Evolutionary conservation across 2,113 vertebrate species (phyloP).

Genomic region (Grus americana): DNA sequence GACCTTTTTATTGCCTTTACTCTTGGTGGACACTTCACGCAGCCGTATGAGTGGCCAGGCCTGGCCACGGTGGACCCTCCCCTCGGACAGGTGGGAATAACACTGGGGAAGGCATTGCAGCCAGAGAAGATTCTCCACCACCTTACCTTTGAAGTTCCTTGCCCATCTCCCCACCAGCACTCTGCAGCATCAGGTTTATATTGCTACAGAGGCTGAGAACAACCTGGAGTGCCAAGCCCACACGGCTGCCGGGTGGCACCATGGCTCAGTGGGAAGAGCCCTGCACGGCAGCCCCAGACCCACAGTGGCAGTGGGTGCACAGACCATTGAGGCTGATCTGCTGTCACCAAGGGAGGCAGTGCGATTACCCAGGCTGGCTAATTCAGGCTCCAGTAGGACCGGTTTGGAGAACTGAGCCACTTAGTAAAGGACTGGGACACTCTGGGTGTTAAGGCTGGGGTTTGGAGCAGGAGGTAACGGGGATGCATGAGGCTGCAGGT

Average conservation of each 20-base stretch:
- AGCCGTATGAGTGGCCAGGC: not conserved
- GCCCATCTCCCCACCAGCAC: not conserved
- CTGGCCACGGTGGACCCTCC: not conserved
- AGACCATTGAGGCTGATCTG: not conserved
- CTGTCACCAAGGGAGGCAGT: not conserved
- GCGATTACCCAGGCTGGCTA: not conserved
- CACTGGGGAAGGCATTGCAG: not conserved
- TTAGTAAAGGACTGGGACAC: not conserved
- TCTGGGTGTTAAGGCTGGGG: not conserved
- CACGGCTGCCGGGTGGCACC: accelerated
- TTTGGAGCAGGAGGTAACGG: not conserved
- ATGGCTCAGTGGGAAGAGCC: not conserved
- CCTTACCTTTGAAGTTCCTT: not conserved
- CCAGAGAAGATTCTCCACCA: not conserved
- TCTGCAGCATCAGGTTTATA: not conserved
- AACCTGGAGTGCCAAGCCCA: not conserved
- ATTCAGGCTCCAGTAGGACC: not conserved
- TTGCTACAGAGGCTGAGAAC: not conserved
- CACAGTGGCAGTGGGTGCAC: not conserved
- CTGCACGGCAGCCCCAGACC: not conserved
- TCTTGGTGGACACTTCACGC: not conserved
- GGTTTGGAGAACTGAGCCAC: not conserved
- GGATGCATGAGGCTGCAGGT: not conserved
- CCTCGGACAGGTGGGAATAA: not conserved
- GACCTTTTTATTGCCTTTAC: not conserved